Base-by-base conservation (phyloP, 2,888 invertebrate genomes). In the Bhutanitis thaidina region DNA sequence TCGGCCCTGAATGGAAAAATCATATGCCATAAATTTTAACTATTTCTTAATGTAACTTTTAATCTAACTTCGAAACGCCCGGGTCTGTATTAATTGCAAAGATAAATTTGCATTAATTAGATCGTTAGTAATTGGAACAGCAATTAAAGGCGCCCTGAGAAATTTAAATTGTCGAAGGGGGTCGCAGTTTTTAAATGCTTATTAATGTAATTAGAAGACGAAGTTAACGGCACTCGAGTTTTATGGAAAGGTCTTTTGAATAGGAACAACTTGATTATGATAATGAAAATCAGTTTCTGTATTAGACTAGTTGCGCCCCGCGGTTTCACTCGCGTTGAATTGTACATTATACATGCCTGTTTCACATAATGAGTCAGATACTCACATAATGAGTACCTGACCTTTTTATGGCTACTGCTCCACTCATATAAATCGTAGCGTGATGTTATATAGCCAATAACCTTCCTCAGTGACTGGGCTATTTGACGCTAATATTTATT, bases 101-200 rank as follows among this genome's bases (percentile, higher is more conserved):
- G 47, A 47, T 40, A 35, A 48, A 48, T 49, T 49, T 43, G 36
- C 49, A 49, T 49, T 43, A 43, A 49, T 49, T 49, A 49, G 16
- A 43, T 37, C 43, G 30, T 49, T 43, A 20, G 49, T 20, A 43
- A 49, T 49, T 36, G 43, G 43, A 30, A 29, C 37, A 43, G 48
- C 48, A 41, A 41, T 49, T 49, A 49, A 15, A 49, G 48, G 36
- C 25, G 48, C 35, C 35, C 15, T 8, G 36, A 29, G 41, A 43
- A 30, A 49, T 49, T n/a, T 30, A 36, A 43, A 49, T 49, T 43
- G 49, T 41, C 49, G 36, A 37, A 43, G 20, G 40, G 35, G 27
- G 49, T 29, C 35, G 43, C 16, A 16, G 12, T 16, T 20, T 43
- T 43, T 10, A 20, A 36, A 36, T 49, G 43, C 40, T 40, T 48